Conservation (phyloP, 1,140 invertebrate species). For the Drosophila watanabei region DNA sequence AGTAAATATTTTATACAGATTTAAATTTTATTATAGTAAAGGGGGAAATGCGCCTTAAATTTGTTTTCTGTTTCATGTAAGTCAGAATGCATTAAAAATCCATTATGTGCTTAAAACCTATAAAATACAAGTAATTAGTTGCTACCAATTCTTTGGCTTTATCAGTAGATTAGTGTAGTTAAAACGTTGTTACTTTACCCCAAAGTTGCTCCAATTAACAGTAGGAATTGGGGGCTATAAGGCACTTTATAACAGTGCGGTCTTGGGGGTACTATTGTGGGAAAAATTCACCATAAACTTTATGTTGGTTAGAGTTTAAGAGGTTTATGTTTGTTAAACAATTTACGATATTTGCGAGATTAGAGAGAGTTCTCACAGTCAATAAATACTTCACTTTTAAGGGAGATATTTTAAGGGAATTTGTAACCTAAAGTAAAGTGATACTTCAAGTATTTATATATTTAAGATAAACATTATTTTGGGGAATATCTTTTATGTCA, state of each 20-base stretch:
- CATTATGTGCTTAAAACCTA: neutral
- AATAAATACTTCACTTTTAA: neutral
- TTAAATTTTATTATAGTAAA: neutral
- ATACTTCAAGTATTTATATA: too few species aligned
- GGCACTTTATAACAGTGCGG: neutral
- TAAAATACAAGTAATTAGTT: slow-evolving; percentile 1
- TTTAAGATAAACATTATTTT: too few species aligned
- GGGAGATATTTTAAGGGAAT: neutral
- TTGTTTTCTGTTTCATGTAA: neutral
- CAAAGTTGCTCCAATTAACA: neutral
- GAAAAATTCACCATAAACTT: slow-evolving; percentile 13
- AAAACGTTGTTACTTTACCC: neutral
- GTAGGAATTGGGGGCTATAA: slow-evolving; percentile 6
- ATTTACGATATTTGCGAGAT: neutral
- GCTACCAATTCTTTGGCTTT: neutral
- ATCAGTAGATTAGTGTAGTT: neutral
- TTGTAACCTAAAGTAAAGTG: too few species aligned
- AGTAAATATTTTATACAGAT: neutral
- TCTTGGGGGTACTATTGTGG: neutral
- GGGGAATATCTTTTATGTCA: too few species aligned
- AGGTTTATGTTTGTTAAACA: slow-evolving; percentile 2
- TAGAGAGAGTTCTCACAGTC: neutral
- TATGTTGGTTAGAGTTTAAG: slow-evolving; percentile 9
- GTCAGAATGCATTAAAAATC: neutral
- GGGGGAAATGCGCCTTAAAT: neutral